Conservation (phyloP, 2,113 vertebrate species). For the Synodontis membranacea region DNA sequence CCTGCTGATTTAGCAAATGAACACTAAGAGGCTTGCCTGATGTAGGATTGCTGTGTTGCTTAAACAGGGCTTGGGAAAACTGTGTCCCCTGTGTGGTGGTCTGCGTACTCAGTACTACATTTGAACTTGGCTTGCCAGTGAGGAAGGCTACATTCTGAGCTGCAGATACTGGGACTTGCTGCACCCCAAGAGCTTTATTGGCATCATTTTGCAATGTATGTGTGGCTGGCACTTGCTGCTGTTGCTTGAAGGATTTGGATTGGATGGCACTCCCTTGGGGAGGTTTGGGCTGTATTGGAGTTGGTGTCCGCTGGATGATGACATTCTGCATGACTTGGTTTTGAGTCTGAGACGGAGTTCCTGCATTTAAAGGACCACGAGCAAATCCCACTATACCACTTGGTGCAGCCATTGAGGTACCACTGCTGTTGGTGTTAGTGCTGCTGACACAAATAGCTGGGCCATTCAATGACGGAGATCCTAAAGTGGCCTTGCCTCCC, state of each 20-base stretch:
- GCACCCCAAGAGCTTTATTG: constrained; percentile 76
- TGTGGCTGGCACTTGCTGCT: constrained; percentile 66
- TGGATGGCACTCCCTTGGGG: constrained; percentile 81
- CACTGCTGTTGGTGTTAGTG: constrained; percentile 65
- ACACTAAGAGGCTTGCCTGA: constrained; percentile 90
- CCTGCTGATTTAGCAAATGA: constrained; percentile 87
- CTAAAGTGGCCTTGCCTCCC: constrained; percentile 79
- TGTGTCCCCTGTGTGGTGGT: constrained; percentile 70
- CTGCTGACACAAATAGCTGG: constrained; percentile 70
- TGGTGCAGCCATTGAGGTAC: constrained; percentile 67
- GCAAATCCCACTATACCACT: constrained; percentile 73
- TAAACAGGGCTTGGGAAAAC: constrained; percentile 83
- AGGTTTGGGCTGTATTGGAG: constrained; percentile 95
- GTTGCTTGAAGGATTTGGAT: constrained; percentile 83
- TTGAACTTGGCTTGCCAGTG: constrained; percentile 82
- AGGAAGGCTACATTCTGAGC: constrained; percentile 90
- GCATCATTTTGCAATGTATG: constrained; percentile 83
- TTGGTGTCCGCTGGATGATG: constrained; percentile 92
- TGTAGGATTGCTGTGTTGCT: constrained; percentile 73
- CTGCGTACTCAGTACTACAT: constrained; percentile 84
- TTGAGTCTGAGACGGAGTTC: constrained; percentile 67
- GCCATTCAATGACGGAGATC: constrained; percentile 81
- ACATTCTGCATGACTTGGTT: constrained; percentile 88
- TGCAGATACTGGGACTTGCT: constrained; percentile 78
- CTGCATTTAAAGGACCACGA: constrained; percentile 64